Conservation (phyloP, 2,797 vertebrate species). For the Naso thynnoides region DNA sequence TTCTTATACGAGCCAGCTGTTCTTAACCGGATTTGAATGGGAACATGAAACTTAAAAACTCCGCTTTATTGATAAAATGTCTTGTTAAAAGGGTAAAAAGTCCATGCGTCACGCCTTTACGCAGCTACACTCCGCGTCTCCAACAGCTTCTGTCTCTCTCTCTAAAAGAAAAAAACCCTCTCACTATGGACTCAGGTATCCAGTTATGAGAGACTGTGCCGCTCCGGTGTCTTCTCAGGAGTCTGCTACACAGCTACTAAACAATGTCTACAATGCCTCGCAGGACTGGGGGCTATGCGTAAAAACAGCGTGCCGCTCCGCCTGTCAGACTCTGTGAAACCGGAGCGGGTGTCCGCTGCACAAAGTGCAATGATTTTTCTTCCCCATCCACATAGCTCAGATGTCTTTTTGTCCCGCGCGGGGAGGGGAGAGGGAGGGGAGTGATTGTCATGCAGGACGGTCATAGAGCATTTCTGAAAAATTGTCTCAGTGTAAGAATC, state of each 20-base stretch:
- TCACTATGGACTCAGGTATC: conserved; percentile 50
- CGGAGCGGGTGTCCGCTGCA: conserved; percentile 66
- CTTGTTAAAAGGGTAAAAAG: conserved; percentile 3
- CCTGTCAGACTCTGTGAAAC: conserved; percentile 77
- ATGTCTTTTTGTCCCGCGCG: conserved; percentile 77
- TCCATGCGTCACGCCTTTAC: conserved; percentile 63
- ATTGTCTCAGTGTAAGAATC: conserved; percentile 49
- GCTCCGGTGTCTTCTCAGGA: conserved; percentile 55
- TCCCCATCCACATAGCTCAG: conserved; percentile 73
- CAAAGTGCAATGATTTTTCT: conserved; percentile 69
- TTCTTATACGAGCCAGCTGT: conserved; percentile 19
- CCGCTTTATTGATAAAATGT: conserved; percentile 15
- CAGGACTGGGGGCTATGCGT: conserved; percentile 71
- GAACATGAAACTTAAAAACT: neutral
- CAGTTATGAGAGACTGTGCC: conserved; percentile 41
- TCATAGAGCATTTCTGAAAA: conserved; percentile 45
- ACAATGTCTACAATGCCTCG: conserved; percentile 54
- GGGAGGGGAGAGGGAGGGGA: conserved; percentile 43
- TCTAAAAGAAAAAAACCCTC: neutral
- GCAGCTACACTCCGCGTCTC: conserved; percentile 50
- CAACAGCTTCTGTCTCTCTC: conserved; percentile 13
- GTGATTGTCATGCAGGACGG: conserved; percentile 55
- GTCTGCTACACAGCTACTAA: conserved; percentile 41
- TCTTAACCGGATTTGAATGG: neutral
- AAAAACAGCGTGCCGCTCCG: conserved; percentile 70